These are phyloP conservation scores for Pampus argenteus DNA, from an alignment of 2,797 vertebrate species.

Conservation along the genomic window DNA sequence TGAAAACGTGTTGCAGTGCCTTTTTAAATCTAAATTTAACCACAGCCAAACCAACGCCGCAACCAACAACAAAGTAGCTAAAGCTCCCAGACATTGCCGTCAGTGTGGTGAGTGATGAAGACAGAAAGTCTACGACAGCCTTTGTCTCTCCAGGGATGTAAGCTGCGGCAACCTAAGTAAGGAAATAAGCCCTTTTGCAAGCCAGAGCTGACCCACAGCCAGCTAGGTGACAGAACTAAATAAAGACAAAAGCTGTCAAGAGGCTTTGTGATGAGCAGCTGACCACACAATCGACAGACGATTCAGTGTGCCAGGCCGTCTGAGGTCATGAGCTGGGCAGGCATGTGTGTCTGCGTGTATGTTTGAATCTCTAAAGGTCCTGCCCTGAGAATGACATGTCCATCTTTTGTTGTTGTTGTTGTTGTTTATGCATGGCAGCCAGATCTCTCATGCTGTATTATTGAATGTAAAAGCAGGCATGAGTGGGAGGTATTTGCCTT, in stretches of 20 bases:
- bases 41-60: conserved; percentile 34
- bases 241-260: conserved; percentile 80
- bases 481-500: conserved; percentile 38
- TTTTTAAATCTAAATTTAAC: conserved; percentile 60
- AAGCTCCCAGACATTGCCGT: conserved; percentile 39
- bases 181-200: conserved; percentile 72
- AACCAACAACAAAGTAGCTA: conserved; percentile 32
- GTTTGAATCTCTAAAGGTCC: conserved; percentile 38
- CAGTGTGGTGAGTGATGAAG: conserved; percentile 49
- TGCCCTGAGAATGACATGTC: conserved; percentile 25
- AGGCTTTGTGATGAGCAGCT: conserved; percentile 80
- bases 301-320: conserved; percentile 47
- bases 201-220: conserved; percentile 65
- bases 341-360: conserved; percentile 35
- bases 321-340: conserved; percentile 54
- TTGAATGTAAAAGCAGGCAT: conserved; percentile 29
- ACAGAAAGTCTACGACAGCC: conserved; percentile 47
- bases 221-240: conserved; percentile 77
- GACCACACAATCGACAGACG: conserved; percentile 66
- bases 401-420: conserved; percentile 52
- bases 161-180: conserved; percentile 62
- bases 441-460: conserved; percentile 24
- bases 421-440: conserved; percentile 43
- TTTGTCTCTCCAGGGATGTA: conserved; percentile 66
- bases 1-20: neutral